phyloP scores from a whole-genome alignment of 2,888 invertebrate species.

The Fissipunctia ypsillon region DNA sequence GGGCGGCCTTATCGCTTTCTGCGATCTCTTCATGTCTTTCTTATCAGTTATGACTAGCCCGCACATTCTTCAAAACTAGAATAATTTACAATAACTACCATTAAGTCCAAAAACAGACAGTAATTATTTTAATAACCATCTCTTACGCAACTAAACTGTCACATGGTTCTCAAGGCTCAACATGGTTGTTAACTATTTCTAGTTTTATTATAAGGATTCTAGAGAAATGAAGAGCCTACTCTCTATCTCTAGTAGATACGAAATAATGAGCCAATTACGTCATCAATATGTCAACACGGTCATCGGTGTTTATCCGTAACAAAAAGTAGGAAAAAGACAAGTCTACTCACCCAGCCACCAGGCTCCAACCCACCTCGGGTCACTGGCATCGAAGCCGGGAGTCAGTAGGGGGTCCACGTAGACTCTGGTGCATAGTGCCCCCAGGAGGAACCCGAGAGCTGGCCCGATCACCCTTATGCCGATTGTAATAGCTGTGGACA shows the following conservation, averaged over 20 bases:
- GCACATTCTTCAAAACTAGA: no score
- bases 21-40: no score
- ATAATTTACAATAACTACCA: no score
- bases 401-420: conserved; percentile 95
- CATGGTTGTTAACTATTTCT: background rate
- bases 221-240: background rate
- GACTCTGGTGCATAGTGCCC: conserved; percentile 96
- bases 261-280: conserved; percentile 13
- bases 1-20: no score
- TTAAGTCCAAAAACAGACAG: no score
- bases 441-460: conserved; percentile 96
- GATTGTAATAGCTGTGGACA: conserved; percentile 95
- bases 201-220: background rate
- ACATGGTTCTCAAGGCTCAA: background rate
- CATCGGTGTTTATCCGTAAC: background rate
- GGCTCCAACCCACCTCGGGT: conserved; percentile 98
- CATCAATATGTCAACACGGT: conserved; percentile 4
- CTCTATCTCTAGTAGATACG: background rate
- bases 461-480: conserved; percentile 97
- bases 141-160: background rate
- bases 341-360: conserved; percentile 97
- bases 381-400: conserved; percentile 94
- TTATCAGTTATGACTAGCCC: no score
- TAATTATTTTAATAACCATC: background rate
- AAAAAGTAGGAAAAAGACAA: background rate